Evolutionary conservation across 2,113 vertebrate species (phyloP), one percentile per base, ranked within the genome.

Genomic region (Poeciliopsis turrubarensis): DNA sequence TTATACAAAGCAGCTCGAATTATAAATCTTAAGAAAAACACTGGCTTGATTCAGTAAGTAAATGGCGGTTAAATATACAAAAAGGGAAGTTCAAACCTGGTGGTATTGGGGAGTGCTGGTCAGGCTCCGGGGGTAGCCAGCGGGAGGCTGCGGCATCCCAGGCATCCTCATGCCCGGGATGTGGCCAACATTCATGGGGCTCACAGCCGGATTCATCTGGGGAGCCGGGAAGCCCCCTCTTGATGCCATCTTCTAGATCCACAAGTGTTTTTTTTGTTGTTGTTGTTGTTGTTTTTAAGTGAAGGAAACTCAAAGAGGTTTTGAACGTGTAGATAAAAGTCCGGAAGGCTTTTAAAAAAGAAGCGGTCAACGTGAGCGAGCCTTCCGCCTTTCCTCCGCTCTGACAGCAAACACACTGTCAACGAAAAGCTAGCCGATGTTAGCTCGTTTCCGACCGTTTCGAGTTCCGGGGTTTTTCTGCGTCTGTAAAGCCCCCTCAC

Each of bases 121-220:
- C 89, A 95, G 83, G 67, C 88, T 83, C 17, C 95, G 90, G 84
- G 86, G 72, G 85, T 84, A 95, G 65, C 84, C 92, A 17, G 81
- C 86, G 14, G 90, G 82, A 71, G 81, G 68, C 29, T 92, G 92
- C 12, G 89, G 92, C 84, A 95, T 87, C 57, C 84, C 89, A 17
- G 88, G 26, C 87, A 95, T 92, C 86, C 95, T 93, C 86, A 93
- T 85, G 5, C 89, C 92, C 80, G 83, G 87, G 5, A 77, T 73
- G 27, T 90, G 91, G 25, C 73, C 91, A 1, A 91, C 80, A 61
- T 71, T 92, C 91, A 94, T 88, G 68, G 88, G 90, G 89, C 76
- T 95, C 80, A 91, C 13, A 13, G 32, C 79, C 27, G 88, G 85
- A 79, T 89, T 93, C 87, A 95, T 92, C 37, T 85, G 87, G 29